phyloP scores from a whole-genome alignment of 2,888 invertebrate genomes.

The Patella depressa region DNA sequence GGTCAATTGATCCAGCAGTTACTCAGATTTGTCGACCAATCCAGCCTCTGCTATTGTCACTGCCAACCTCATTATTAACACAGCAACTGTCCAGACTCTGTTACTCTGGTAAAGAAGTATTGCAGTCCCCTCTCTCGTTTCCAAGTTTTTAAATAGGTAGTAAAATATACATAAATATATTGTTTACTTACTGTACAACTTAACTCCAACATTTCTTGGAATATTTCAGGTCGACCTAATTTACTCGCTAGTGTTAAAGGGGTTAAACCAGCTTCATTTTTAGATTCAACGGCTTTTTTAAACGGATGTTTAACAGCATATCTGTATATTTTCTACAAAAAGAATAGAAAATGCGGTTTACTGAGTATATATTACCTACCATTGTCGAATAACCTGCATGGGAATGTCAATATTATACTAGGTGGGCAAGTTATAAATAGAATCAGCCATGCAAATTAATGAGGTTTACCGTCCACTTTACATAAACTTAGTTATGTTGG shows the following conservation, averaged over 20 bases:
- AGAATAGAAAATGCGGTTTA: neutral
- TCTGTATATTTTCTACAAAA: slow-evolving; percentile 92
- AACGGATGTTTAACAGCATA: slow-evolving; percentile 96
- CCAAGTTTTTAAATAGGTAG: no score
- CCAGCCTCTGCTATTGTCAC: no score
- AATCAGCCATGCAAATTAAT: neutral
- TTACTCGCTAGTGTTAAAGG: slow-evolving; percentile 97
- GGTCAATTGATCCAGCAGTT: no score
- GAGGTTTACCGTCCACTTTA: no score
- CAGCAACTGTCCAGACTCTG: no score
- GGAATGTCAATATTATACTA: no score
- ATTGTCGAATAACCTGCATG: no score
- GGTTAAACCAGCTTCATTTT: slow-evolving; percentile 90
- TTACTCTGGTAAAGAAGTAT: no score
- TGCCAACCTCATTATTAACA: no score
- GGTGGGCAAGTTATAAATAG: neutral
- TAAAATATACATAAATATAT: neutral
- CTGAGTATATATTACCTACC: neutral
- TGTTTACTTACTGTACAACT: slow-evolving; percentile 66
- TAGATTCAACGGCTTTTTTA: slow-evolving; percentile 90
- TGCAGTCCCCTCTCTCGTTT: no score
- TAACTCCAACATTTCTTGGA: slow-evolving; percentile 97
- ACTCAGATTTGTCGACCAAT: no score
- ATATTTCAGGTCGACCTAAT: slow-evolving; percentile 94
- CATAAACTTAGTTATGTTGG: no score